Evolutionary conservation across 1,140 invertebrate genomes (phyloP).

Genomic region (Scylla paramamosain): DNA sequence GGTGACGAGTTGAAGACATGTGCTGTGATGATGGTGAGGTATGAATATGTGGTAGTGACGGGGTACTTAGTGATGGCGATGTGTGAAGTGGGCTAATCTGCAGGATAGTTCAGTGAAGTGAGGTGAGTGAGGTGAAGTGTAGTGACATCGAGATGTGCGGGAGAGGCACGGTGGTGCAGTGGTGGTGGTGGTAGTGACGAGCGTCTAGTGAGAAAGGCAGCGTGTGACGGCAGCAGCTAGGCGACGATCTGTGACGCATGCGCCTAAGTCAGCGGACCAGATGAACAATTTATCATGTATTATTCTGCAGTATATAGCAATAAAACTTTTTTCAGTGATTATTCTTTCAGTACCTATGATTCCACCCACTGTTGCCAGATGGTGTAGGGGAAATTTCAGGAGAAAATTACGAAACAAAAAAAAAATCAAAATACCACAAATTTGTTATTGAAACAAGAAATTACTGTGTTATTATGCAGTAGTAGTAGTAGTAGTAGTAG

Average conservation of each 20-base stretch:
- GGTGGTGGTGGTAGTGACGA: background rate
- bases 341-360: background rate
- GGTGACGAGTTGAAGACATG: background rate
- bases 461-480: too few species aligned
- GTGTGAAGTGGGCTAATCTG: background rate
- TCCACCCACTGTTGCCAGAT: too few species aligned
- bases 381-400: too few species aligned
- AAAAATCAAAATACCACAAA: too few species aligned
- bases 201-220: background rate
- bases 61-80: background rate
- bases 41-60: background rate
- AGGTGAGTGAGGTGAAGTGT: background rate
- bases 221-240: background rate
- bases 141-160: background rate
- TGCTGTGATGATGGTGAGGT: too few species aligned
- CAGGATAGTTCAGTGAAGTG: background rate
- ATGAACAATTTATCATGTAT: constrained; percentile 62
- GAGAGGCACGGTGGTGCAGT: background rate
- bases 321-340: constrained; percentile 47
- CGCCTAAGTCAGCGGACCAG: constrained; percentile 58
- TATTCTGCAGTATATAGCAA: constrained; percentile 63
- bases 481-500: too few species aligned
- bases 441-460: too few species aligned
- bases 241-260: constrained; percentile 41
- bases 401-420: too few species aligned